Conservation (phyloP, 1,140 invertebrate species). For the Euwallacea similis region DNA sequence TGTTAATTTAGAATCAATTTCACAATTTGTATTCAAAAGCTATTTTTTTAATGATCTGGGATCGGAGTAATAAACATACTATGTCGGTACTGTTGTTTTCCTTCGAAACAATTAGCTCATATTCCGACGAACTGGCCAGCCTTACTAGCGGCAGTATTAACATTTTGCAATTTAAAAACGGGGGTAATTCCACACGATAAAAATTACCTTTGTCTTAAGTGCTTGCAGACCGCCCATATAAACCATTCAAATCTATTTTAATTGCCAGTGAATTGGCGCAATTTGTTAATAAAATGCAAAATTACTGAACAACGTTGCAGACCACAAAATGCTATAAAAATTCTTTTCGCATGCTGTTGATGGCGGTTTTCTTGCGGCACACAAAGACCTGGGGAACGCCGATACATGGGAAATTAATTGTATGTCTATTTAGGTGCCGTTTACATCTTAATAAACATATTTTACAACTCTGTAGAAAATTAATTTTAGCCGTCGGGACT, state of each 20-base stretch:
- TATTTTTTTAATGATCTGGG: too few relatives aligned
- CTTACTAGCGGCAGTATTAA: background rate
- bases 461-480: too few relatives aligned
- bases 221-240: constrained; percentile 21
- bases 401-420: too few relatives aligned
- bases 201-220: constrained; percentile 33
- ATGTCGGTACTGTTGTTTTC: background rate
- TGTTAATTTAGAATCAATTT: background rate
- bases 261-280: constrained; percentile 34
- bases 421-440: too few relatives aligned
- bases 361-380: background rate
- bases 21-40: background rate
- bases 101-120: constrained; percentile 3
- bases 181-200: constrained; percentile 37
- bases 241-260: constrained; percentile 38
- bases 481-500: background rate
- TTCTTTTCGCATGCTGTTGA: constrained; percentile 24
- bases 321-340: constrained; percentile 31
- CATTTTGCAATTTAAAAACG: constrained; percentile 18
- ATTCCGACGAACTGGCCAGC: background rate
- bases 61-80: too few relatives aligned
- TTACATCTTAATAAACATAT: too few relatives aligned
- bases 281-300: constrained; percentile 39
- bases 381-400: background rate
- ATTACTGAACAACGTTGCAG: constrained; percentile 18